phyloP scores from a whole-genome alignment of 2,888 invertebrate species.

The Myopa testacea region DNA sequence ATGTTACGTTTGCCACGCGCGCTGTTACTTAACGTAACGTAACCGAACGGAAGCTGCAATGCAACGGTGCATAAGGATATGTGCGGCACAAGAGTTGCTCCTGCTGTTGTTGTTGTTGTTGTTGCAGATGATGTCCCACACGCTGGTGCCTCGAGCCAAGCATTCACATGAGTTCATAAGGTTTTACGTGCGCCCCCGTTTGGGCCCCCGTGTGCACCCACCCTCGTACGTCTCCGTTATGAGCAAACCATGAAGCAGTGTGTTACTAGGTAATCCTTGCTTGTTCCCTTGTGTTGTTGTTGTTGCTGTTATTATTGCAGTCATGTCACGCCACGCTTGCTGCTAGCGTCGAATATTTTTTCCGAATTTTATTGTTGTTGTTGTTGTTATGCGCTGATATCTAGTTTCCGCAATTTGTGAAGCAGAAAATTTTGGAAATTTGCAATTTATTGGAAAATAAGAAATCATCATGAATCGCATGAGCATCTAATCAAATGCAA shows the following conservation, averaged over 20 bases:
- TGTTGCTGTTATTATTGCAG: not conserved
- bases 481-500: slow-evolving; percentile 29
- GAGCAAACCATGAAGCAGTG: not conserved
- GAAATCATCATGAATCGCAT: slow-evolving; percentile 31
- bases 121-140: slow-evolving; percentile 30
- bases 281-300: slow-evolving; percentile 6
- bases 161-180: not conserved
- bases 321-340: not conserved
- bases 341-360: not conserved
- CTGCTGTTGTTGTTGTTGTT: slow-evolving; percentile 27
- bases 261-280: slow-evolving; percentile 20
- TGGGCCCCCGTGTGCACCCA: slow-evolving; percentile 9
- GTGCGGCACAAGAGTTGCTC: slow-evolving; percentile 12
- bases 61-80: slow-evolving; percentile 9
- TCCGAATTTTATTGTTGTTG: not conserved
- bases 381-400: slow-evolving; percentile 33
- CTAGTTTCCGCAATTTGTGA: slow-evolving; percentile 33
- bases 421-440: slow-evolving; percentile 37
- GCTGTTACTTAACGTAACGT: not conserved
- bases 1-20: not conserved
- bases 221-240: slow-evolving; percentile 16
- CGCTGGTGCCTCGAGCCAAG: not conserved
- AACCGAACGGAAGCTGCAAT: slow-evolving; percentile 1
- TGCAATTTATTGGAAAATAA: slow-evolving; percentile 35
- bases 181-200: not conserved